phyloP scores from a whole-genome alignment of 2,888 invertebrate genomes.

The Gnatocerus cornutus region DNA sequence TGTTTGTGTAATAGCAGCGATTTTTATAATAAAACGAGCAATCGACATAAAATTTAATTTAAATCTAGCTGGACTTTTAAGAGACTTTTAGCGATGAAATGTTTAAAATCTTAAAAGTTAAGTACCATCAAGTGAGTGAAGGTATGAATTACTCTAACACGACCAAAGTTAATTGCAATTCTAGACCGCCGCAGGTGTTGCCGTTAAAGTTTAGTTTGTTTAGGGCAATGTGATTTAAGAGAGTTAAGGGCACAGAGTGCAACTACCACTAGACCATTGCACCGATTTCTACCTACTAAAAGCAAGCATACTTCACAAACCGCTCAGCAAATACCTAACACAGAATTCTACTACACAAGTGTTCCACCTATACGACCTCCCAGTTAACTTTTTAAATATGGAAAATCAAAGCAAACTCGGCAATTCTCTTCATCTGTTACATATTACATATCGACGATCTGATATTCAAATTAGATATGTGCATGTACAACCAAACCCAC shows the following conservation, averaged over 20 bases:
- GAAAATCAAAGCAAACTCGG: background rate
- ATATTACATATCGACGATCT: background rate
- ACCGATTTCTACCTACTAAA: background rate
- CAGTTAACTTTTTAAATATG: background rate
- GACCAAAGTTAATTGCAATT: slow-evolving; percentile 48
- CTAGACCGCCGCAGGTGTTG: slow-evolving; percentile 44
- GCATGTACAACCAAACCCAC: background rate
- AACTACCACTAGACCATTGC: slow-evolving; percentile 32
- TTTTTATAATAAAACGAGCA: slow-evolving; percentile 20
- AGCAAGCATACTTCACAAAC: slow-evolving; percentile 18
- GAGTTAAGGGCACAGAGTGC: slow-evolving; percentile 22
- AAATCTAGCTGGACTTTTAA: background rate
- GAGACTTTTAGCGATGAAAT: slow-evolving; percentile 9
- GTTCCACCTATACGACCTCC: background rate
- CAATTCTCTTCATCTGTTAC: background rate
- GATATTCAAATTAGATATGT: slow-evolving; percentile 2
- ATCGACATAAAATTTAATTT: background rate
- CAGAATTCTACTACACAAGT: slow-evolving; percentile 4
- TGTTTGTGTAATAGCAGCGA: slow-evolving; percentile 26
- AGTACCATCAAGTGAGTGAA: slow-evolving; percentile 22
- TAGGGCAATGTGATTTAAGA: slow-evolving; percentile 41
- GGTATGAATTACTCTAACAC: slow-evolving; percentile 37
- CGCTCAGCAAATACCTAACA: slow-evolving; percentile 17
- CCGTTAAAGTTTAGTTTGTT: slow-evolving; percentile 45
- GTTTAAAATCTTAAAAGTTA: slow-evolving; percentile 23